Evolutionary conservation across 2,888 invertebrate genomes (phyloP).

Genomic region (Rhimphoctona megacephalus): DNA sequence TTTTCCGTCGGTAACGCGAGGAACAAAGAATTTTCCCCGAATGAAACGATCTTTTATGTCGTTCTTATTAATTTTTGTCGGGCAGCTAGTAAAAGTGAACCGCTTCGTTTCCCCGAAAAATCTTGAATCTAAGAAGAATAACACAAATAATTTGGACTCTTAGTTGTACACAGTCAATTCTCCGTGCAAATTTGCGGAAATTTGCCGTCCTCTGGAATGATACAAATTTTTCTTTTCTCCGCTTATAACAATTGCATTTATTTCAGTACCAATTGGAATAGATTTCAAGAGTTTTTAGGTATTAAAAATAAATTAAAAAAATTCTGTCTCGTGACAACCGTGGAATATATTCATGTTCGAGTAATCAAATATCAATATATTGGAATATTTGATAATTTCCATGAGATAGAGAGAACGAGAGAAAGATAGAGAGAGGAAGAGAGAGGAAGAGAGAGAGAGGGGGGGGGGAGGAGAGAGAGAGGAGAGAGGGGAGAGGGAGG

Average conservation of each 20-base stretch:
- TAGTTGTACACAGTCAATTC: slow-evolving; percentile 32
- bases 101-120: slow-evolving; percentile 64
- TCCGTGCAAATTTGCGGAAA: slow-evolving; percentile 1
- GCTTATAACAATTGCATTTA: slow-evolving; percentile 9
- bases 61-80: slow-evolving; percentile 53
- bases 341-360: slow-evolving; percentile 50
- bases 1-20: slow-evolving; percentile 64
- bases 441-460: slow-evolving; percentile 62
- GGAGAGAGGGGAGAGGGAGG: slow-evolving; percentile 51
- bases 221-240: slow-evolving; percentile 20
- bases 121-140: slow-evolving; percentile 52
- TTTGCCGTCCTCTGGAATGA: slow-evolving; percentile 32
- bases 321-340: slow-evolving; percentile 48
- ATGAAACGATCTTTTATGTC: slow-evolving; percentile 58
- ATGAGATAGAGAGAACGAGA: slow-evolving; percentile 63
- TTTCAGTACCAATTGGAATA: slow-evolving; percentile 42
- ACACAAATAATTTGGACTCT: slow-evolving; percentile 32
- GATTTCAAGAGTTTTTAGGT: slow-evolving; percentile 44
- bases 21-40: slow-evolving; percentile 73
- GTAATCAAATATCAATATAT: slow-evolving; percentile 49
- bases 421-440: slow-evolving; percentile 60
- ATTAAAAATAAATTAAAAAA: slow-evolving; percentile 23
- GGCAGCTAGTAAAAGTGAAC: slow-evolving; percentile 67
- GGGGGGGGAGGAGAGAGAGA: slow-evolving; percentile 57
- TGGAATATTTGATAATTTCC: slow-evolving; percentile 42